Base-by-base conservation (phyloP, 2,888 invertebrate genomes). In the Lasioglossum zephyrum region DNA sequence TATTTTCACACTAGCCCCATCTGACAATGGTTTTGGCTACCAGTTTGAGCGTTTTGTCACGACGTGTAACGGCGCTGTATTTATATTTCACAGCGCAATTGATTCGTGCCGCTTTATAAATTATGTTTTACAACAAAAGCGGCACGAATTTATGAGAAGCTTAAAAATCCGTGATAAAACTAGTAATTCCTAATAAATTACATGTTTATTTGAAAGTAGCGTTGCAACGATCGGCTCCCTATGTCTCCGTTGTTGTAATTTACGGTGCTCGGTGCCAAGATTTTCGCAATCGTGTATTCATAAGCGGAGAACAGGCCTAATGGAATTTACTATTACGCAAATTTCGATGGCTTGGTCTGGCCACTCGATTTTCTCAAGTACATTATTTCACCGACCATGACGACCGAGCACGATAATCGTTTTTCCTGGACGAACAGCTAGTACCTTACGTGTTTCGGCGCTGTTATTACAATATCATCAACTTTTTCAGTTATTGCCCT, bases 301-400 rank as follows among this genome's bases (percentile, higher is more conserved):
- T 78, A 81, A 77, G 73, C 57, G 31, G 77, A 77, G 49, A 39
- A 60, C n/a, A 44, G 41, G 49, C 39, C 69, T 77, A 53, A 75
- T 85, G 86, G 86, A 87, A 89, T 89, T 87, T 79, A 26, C 63
- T 47, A 47, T 91, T 91, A 89, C 88, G 88, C 85, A 91, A 90
- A 89, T 91, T 86, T 82, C 75, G 63, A 63, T 60, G 53, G 72
- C n/a, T 70, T 13, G 60, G 26, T 16, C 31, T 22, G 47, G 36
- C 26, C 70, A 70, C 74, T 77, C 49, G 73, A 88, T 82, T 88
- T 87, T 77, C 84, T 76, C 83, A 74, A 84, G 70, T 47, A 60
- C 79, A 84, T 79, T 57, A 57, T 77, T 82, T 83, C 66, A 53
- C 31, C 22, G 53, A 69, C 31, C 49, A 44, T 39, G 83, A 80